These are phyloP conservation scores for Eulemur mongoz DNA, from an alignment of 2,797 vertebrate genomes.

Conservation along the genomic window DNA sequence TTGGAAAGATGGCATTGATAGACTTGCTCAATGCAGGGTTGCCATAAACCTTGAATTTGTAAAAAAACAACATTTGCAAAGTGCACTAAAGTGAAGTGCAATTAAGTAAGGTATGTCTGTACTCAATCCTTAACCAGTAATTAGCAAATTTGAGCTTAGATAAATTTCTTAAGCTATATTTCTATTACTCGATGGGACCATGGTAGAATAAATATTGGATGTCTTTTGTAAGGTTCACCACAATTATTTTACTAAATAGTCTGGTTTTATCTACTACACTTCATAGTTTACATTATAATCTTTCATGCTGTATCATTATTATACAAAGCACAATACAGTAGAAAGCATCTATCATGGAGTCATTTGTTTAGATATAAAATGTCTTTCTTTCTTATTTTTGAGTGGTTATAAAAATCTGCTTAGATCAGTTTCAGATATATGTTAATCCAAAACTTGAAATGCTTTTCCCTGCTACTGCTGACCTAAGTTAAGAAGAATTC, in stretches of 20 bases:
- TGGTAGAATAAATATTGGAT: background rate
- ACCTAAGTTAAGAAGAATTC: background rate
- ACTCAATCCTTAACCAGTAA: background rate
- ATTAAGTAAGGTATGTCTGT: background rate
- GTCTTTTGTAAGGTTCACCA: background rate
- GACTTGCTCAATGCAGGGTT: background rate
- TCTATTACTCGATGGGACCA: background rate
- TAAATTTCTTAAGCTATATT: background rate
- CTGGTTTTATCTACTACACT: background rate
- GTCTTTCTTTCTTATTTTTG: background rate
- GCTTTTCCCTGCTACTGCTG: background rate
- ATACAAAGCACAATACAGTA: background rate
- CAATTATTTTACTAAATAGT: background rate
- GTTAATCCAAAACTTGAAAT: conserved; percentile 4
- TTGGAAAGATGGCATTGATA: background rate
- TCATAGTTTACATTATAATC: background rate
- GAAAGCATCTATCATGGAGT: background rate
- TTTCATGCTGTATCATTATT: background rate
- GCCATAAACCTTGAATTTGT: background rate
- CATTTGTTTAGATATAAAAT: background rate
- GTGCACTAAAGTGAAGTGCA: background rate
- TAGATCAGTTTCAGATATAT: conserved; percentile 18
- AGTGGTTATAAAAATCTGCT: background rate
- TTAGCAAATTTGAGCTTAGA: background rate
- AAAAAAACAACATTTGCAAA: background rate